Conservation (phyloP, 92 coral and sea anemone species). For the Pocillopora grandis region DNA sequence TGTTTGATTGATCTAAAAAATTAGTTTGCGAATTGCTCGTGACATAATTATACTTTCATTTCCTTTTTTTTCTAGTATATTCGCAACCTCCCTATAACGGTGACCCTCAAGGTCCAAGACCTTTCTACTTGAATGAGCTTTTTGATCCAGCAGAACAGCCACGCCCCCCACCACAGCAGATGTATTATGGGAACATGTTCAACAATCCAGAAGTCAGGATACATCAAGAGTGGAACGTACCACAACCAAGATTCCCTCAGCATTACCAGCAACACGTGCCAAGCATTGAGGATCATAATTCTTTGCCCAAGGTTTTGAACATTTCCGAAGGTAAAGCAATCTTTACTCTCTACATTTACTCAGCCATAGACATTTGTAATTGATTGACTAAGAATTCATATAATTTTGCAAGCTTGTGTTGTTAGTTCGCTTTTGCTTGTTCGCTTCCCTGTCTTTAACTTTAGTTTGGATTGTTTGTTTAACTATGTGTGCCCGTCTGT, state of each 20-base stretch:
- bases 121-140: background rate
- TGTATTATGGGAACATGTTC: background rate
- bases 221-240: background rate
- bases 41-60: too few relatives aligned
- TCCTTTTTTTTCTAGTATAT: background rate
- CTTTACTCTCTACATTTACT: background rate
- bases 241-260: background rate
- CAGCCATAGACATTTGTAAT: too few relatives aligned
- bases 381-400: too few relatives aligned
- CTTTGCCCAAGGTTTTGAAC: background rate
- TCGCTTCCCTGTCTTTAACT: too few relatives aligned
- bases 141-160: background rate
- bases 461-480: too few relatives aligned
- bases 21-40: too few relatives aligned
- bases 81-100: constrained; percentile 8
- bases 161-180: background rate
- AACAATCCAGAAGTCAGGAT: background rate
- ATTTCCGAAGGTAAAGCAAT: background rate
- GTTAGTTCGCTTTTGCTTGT: too few relatives aligned
- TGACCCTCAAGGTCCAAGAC: background rate
- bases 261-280: background rate
- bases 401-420: too few relatives aligned
- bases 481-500: too few relatives aligned
- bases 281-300: background rate
- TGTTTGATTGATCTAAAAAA: too few relatives aligned